Conservation (phyloP, 2,113 vertebrate genomes). For the Mustela lutreola region DNA sequence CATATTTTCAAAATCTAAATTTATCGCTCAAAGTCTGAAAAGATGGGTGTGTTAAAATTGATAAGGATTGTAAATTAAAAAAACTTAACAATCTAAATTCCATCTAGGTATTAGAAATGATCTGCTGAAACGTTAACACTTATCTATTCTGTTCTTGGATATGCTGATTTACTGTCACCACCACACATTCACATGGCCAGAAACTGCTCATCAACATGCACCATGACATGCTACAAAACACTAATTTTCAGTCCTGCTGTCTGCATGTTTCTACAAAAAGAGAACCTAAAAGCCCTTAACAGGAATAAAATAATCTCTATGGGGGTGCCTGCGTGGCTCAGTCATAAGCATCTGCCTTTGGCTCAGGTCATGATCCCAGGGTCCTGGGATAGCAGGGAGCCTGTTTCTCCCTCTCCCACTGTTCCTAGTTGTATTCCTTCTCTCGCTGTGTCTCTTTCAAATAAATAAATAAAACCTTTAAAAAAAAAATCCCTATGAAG, state of each 20-base stretch:
- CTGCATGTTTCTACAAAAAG: constrained; percentile 35
- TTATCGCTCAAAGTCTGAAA: constrained; percentile 34
- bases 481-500: constrained; percentile 13
- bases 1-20: constrained; percentile 26
- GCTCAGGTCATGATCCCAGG: too few relatives aligned
- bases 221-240: constrained; percentile 28
- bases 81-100: constrained; percentile 21
- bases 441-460: too few relatives aligned
- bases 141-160: constrained; percentile 42
- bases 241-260: constrained; percentile 42
- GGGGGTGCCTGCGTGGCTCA: too few relatives aligned
- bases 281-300: constrained; percentile 39
- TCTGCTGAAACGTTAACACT: constrained; percentile 43
- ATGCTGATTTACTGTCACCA: constrained; percentile 21
- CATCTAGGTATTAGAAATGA: constrained; percentile 1
- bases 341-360: too few relatives aligned
- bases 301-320: constrained; percentile 27
- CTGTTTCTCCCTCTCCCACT: too few relatives aligned
- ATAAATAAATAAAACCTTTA: too few relatives aligned
- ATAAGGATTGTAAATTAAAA: constrained; percentile 42
- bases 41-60: not conserved
- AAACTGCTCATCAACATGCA: not conserved
- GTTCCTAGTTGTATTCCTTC: too few relatives aligned
- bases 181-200: not conserved
- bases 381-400: too few relatives aligned